Conservation (phyloP, 2,113 vertebrate genomes). For the Hiodon tergisus region DNA sequence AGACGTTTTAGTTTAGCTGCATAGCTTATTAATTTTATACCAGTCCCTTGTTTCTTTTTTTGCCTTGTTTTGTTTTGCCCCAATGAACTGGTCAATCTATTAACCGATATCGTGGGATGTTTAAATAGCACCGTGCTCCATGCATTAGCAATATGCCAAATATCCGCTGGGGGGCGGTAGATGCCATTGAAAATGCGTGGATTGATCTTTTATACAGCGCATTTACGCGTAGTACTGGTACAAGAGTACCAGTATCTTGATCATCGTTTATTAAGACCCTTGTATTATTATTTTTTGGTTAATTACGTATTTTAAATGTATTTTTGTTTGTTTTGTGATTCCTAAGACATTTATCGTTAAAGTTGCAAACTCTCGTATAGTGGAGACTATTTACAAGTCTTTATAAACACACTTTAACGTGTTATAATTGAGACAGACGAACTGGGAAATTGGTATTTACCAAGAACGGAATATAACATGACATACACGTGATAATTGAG, state of each 20-base stretch:
- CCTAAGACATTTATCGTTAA: neutral
- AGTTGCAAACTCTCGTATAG: no score
- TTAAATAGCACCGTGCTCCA: no score
- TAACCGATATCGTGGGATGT: no score
- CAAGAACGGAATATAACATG: neutral
- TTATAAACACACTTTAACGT: no score
- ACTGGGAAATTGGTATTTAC: no score
- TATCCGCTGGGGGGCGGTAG: conserved; percentile 42
- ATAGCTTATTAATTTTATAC: neutral
- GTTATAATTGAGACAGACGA: no score
- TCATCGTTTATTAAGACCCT: neutral
- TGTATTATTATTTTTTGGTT: neutral
- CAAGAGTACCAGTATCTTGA: neutral
- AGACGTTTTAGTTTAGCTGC: conserved; percentile 9
- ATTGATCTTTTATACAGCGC: neutral
- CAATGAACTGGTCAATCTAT: no score
- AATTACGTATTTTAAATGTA: neutral
- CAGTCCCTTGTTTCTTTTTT: neutral
- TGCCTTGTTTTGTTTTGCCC: neutral
- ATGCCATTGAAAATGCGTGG: conserved; percentile 23
- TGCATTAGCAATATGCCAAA: accelerated
- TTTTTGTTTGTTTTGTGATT: neutral
- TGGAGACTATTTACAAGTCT: no score
- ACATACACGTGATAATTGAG: neutral
- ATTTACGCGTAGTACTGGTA: no score